Conservation (phyloP, 1,140 invertebrate species). For the Bilobella aurantiaca region DNA sequence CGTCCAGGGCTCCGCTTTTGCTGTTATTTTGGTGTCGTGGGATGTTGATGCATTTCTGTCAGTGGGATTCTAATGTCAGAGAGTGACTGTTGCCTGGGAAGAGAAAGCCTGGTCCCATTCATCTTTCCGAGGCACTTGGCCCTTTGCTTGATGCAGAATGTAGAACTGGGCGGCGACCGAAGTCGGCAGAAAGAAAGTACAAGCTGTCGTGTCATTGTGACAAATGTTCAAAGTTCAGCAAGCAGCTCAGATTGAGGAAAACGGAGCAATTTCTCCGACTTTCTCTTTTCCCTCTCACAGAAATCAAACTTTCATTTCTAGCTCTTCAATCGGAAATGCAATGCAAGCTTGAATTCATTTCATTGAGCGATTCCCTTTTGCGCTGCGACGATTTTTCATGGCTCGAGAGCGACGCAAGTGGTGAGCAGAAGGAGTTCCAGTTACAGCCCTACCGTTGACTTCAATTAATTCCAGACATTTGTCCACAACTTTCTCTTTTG, state of each 20-base stretch:
- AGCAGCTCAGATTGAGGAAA: constrained; percentile 4
- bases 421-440: no score
- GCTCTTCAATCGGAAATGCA: neutral
- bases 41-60: constrained; percentile 9
- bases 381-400: no score
- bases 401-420: no score
- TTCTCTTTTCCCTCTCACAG: neutral
- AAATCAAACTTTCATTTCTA: neutral
- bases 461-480: no score
- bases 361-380: no score
- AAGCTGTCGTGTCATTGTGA: constrained; percentile 9
- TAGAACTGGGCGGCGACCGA: neutral
- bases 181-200: constrained; percentile 2
- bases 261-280: constrained; percentile 7
- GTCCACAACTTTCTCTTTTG: no score
- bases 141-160: neutral
- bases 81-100: neutral
- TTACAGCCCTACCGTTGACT: no score
- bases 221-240: constrained; percentile 6
- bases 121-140: neutral
- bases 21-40: neutral
- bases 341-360: no score
- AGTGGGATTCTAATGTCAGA: neutral
- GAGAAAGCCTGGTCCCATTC: neutral
- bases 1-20: neutral